Evolutionary conservation across 2,888 invertebrate genomes (phyloP), one percentile per base, ranked within the genome.

Genomic region (Torymus auratus): DNA sequence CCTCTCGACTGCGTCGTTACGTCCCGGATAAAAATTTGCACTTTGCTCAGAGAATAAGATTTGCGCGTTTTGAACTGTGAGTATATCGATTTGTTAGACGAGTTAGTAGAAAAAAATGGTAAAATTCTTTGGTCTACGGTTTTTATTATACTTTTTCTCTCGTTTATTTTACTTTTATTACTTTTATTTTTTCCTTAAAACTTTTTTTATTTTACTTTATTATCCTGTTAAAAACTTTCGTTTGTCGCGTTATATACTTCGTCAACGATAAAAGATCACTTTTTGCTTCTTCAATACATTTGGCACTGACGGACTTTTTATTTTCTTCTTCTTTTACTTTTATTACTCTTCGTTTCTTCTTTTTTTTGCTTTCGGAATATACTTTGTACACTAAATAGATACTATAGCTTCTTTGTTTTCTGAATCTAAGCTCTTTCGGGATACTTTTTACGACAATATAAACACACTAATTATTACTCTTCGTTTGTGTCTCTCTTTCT

Each of bases 61-160:
- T 76, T 68, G 61, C 61, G 76, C 76, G 76, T 41, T 72, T 58
- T 11, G 13, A 28, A 28, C 28, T 28, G 28, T 28, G 28, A 75
- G 56, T n/a, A 64, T 72, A 62, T 53, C 72, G 78, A 78, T 61
- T 67, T 77, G 73, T 76, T 71, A 28, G 69, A 88, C 86, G 86
- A 88, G 88, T 88, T 88, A 87, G 88, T 89, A 89, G 86, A 90
- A 90, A 87, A 28, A 87, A 91, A 91, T 91, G 91, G 91, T 90
- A 88, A 69, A 86, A 89, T 88, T 91, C 90, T 91, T 91, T 91
- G 91, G 91, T 90, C 88, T 91, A 86, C 84, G 89, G 89, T 89
- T 82, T 83, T 78, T 81, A 28, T 28, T 77, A 80, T 76, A 82
- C 78, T 83, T 73, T 55, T 80, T 73, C 81, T 82, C 74, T 70